Evolutionary conservation across 2,888 invertebrate species (phyloP), one percentile per base, ranked within the genome.

Genomic region (Ochlodes sylvanus): DNA sequence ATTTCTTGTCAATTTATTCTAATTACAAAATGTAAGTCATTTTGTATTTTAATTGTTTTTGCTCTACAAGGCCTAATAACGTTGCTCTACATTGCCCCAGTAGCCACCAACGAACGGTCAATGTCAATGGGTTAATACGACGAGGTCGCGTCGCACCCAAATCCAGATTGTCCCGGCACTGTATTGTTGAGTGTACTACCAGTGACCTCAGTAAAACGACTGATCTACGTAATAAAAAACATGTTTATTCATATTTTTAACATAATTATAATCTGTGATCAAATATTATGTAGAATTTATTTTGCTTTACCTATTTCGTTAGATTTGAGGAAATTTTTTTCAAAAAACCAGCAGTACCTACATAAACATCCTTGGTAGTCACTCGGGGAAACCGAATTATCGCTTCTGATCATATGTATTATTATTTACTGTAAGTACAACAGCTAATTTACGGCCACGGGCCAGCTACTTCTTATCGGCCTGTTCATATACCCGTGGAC

Each of bases 111-210:
- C 57, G 38, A 65, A 21, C 57, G 57, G 57, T 27, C 65, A 65
- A 65, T 65, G 65, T 65, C 65, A 65, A 50, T 50, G 12, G 42
- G 60, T 65, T 41, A 58, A 63, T 62, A 57, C 67, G 70, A 61
- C 70, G 75, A 78, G 84, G 81, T 80, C 79, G 81, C 67, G 41
- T 78, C 82, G 72, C 73, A 68, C 82, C 83, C 80, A 79, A 83
- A 75, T 80, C 79, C 79, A 75, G 72, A 80, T 84, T 84, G 81
- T 83, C 75, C 73, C 63, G 73, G 70, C 72, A 66, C 73, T 70
- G 73, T 66, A 57, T 47, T 15, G 44, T 47, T 47, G 7, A 17
- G 12, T 38, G 38, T 38, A 12, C 2, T 12, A 38, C 10, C 12
- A 38, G 12, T 38, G 2, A 38, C 38, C 12, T 38, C 38, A 38